A percentile compares a stretch with the other conserved stretches of the same genome.
These are phyloP conservation scores for Dromaius novaehollandiae DNA, from an alignment of 2,113 vertebrate species.

Conservation along the genomic window DNA sequence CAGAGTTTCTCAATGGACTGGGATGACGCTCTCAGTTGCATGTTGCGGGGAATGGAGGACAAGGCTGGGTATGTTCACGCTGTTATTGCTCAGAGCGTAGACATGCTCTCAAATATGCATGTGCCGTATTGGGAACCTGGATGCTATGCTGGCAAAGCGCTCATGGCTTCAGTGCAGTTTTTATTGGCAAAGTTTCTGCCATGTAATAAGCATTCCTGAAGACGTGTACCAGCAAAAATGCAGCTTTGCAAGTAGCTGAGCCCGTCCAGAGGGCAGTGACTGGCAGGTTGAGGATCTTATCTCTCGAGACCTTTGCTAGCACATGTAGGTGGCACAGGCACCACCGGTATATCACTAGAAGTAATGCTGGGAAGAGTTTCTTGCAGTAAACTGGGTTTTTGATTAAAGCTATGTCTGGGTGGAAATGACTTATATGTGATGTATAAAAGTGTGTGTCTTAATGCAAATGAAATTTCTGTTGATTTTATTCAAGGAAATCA, in stretches of 20 bases:
- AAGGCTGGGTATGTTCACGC: background rate
- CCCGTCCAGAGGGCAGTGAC: background rate
- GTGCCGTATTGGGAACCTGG: background rate
- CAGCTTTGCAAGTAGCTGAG: background rate
- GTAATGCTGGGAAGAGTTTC: background rate
- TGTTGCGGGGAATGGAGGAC: background rate
- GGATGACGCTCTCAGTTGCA: background rate
- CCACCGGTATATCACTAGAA: background rate
- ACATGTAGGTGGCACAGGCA: background rate
- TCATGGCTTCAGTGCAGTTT: background rate
- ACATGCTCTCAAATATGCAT: background rate
- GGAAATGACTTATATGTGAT: background rate
- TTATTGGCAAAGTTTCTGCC: background rate
- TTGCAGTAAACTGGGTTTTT: background rate
- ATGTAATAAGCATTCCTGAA: slow-evolving; percentile 13
- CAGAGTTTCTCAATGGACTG: background rate
- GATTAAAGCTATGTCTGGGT: background rate
- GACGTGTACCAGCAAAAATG: background rate
- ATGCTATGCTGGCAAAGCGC: background rate
- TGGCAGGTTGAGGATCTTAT: background rate
- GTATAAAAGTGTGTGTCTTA: background rate
- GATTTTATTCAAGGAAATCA: background rate
- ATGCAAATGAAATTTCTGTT: background rate
- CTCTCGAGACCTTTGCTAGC: background rate
- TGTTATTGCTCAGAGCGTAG: background rate